Evolutionary conservation across 2,113 vertebrate genomes (phyloP), one percentile per base, ranked within the genome.

Genomic region (Zingel zingel): DNA sequence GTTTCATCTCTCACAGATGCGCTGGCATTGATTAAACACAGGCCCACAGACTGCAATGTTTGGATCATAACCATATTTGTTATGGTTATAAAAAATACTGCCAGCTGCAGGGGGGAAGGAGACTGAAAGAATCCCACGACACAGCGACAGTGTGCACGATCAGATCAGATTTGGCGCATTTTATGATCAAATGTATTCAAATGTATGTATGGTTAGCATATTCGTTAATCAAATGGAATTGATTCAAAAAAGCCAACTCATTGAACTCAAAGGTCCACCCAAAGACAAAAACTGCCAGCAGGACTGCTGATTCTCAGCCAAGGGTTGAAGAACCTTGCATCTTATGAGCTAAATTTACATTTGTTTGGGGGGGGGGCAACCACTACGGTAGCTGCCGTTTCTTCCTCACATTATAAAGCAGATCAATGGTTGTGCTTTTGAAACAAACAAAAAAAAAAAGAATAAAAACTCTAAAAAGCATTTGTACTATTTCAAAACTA

Each of bases 401-500:
- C 83, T 61, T 79, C 69, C 69, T 85, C 79, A 74, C 79, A 25
- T 81, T n/a, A 57, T n/a, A 57, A 82, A 77, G 68, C 80, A 61
- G 77, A 85, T 77, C 72, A 72, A 79, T 85, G 67, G 83, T 66
- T 72, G 8, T 81, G 59, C 69, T 77, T 61, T 74, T 75, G 61
- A 83, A 86, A 65, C 66, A 68, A 79, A 76, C 81, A 77, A 64
- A 58, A 70, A 48, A 63, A 64, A 56, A 62, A 76, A 73, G 19
- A 63, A 77, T 53, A 53, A 53, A 61, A 77, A 63, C 16, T 51
- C 48, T 27, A 73, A 82, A 78, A 88, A 81, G 19, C 76, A 19
- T 83, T 91, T 90, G 91, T 95, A 94, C 91, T 89, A 89, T 93
- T 91, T 89, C 89, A 90, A 83, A 91, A 87, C 80, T 77, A 85